phyloP scores from a whole-genome alignment of 2,888 invertebrate species.

The Eugnorisma glareosa region DNA sequence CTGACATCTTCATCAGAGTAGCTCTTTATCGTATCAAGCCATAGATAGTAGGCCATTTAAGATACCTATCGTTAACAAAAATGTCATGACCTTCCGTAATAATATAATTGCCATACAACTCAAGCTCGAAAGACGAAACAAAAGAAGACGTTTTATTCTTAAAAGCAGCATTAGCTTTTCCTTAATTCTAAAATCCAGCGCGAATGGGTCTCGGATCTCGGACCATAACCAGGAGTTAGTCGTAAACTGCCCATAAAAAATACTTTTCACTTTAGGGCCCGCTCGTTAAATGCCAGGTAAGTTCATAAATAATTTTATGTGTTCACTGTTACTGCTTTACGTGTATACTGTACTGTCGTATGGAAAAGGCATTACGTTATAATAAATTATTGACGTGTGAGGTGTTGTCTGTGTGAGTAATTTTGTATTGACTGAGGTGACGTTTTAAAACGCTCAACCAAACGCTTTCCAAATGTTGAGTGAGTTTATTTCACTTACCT shows the following conservation, averaged over 20 bases:
- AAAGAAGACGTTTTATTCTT: not conserved
- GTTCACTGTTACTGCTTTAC: conserved; percentile 59
- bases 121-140: not conserved
- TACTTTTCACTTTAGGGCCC: conserved; percentile 82
- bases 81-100: too few relatives aligned
- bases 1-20: too few relatives aligned
- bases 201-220: conserved; percentile 59
- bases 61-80: too few relatives aligned
- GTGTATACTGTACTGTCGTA: conserved; percentile 60
- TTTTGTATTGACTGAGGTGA: not conserved
- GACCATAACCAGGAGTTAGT: conserved; percentile 59
- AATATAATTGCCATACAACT: too few relatives aligned
- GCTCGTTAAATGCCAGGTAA: conserved; percentile 82
- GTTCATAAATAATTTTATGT: conserved; percentile 84
- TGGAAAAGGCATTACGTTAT: conserved; percentile 49
- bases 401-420: conserved; percentile 11
- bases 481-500: not conserved
- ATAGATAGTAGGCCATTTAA: too few relatives aligned
- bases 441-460: not conserved
- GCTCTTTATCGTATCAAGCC: too few relatives aligned
- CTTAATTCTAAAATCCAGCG: conserved; percentile 39
- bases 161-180: conserved; percentile 27
- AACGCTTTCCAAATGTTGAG: not conserved
- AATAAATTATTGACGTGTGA: conserved; percentile 35
- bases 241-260: conserved; percentile 82